Conservation (phyloP, 2,888 invertebrate genomes). For the Phasia obesa region DNA sequence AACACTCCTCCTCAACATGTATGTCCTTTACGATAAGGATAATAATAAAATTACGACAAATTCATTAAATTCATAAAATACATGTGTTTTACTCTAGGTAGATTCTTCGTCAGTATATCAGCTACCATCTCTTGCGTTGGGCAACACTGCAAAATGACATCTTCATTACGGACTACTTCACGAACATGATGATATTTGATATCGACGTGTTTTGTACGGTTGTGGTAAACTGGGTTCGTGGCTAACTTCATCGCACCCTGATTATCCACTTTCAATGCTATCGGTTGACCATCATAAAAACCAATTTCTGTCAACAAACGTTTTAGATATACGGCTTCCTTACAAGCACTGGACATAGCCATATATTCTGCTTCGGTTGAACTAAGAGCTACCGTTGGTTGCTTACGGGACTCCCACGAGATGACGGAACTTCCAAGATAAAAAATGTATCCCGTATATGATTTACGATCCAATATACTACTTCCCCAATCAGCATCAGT, state of each 20-base stretch:
- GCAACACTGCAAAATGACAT: constrained; percentile 47
- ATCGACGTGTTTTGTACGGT: constrained; percentile 58
- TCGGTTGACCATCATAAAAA: constrained; percentile 4
- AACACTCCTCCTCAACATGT: constrained; percentile 57
- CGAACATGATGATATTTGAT: constrained; percentile 51
- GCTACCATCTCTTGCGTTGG: constrained; percentile 55
- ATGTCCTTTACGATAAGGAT: constrained; percentile 42
- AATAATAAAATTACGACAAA: constrained; percentile 21
- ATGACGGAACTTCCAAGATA: constrained; percentile 4
- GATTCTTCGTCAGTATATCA: constrained; percentile 55
- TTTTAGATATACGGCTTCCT: constrained; percentile 52
- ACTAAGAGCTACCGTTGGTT: constrained; percentile 42
- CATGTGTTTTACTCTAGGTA: constrained; percentile 33
- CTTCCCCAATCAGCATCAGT: constrained; percentile 50
- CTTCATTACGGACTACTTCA: constrained; percentile 26
- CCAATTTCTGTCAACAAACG: constrained; percentile 35
- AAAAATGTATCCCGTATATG: constrained; percentile 29
- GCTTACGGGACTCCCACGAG: constrained; percentile 48
- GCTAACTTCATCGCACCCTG: constrained; percentile 63
- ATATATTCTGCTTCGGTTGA: constrained; percentile 60
- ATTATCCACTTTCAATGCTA: constrained; percentile 46
- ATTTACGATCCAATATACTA: constrained; percentile 30
- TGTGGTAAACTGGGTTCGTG: constrained; percentile 66
- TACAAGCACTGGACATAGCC: constrained; percentile 41
- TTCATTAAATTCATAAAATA: constrained; percentile 51